These are phyloP conservation scores for Omphaloscelis lunosa DNA, from an alignment of 2,888 invertebrate species.

Conservation along the genomic window DNA sequence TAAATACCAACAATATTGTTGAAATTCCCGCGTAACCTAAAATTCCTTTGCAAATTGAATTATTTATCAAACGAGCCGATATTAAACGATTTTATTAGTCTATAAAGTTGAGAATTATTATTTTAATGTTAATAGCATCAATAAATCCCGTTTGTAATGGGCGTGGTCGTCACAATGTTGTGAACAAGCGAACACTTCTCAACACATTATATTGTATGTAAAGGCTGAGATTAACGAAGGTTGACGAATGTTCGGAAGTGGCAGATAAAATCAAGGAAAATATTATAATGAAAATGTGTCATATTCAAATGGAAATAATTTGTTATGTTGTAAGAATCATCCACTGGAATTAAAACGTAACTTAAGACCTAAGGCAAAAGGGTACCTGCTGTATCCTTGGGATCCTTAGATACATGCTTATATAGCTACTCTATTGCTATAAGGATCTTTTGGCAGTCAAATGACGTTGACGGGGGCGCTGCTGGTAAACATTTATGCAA, in stretches of 20 bases:
- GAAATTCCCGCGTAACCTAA: constrained; percentile 57
- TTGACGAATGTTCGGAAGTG: background rate
- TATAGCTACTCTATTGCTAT: background rate
- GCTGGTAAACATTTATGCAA: background rate
- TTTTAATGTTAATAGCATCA: constrained; percentile 86
- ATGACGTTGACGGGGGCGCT: background rate
- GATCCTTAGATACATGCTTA: background rate
- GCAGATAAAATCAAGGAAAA: background rate
- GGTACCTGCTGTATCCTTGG: background rate
- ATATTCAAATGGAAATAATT: background rate
- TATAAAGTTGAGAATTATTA: constrained; percentile 87
- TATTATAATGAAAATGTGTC: background rate
- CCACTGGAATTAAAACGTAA: background rate
- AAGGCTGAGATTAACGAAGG: constrained; percentile 1
- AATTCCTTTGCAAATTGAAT: constrained; percentile 81
- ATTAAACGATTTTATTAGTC: constrained; percentile 86
- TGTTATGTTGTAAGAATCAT: background rate
- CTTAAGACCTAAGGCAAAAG: background rate
- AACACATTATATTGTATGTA: constrained; percentile 24
- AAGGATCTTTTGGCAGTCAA: background rate
- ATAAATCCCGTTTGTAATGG: constrained; percentile 83
- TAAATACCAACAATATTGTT: constrained; percentile 59
- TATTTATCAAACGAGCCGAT: constrained; percentile 84
- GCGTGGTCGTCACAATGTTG: constrained; percentile 79
- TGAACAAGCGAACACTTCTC: constrained; percentile 45